Evolutionary conservation across 64 coral and sea anemone species (phyloP).

Genomic region (Montipora cactus): DNA sequence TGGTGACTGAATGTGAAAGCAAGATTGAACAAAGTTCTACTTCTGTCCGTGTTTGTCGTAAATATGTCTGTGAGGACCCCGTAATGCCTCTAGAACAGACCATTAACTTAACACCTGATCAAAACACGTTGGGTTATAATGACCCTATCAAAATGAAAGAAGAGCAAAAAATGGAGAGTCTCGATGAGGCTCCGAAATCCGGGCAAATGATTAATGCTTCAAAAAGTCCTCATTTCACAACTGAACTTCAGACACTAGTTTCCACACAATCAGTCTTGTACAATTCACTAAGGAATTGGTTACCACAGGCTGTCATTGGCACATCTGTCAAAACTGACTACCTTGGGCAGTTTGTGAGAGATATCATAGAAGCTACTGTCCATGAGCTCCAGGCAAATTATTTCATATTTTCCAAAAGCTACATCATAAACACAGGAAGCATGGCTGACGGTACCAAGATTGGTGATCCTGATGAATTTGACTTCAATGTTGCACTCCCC

Average conservation of each 20-base stretch:
- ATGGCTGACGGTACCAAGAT: slow-evolving; percentile 72
- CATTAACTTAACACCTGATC: not conserved
- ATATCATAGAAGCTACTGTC: slow-evolving; percentile 34
- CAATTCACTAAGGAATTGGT: slow-evolving; percentile 30
- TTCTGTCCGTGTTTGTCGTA: not conserved
- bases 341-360: slow-evolving; percentile 26
- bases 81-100: not conserved
- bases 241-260: slow-evolving; percentile 48
- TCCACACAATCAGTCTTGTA: slow-evolving; percentile 41
- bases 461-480: slow-evolving; percentile 47
- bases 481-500: slow-evolving; percentile 54
- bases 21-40: not conserved
- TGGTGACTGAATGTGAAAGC: not conserved
- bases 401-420: slow-evolving; percentile 38
- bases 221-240: slow-evolving; percentile 33
- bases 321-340: not conserved
- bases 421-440: slow-evolving; percentile 63
- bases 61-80: not conserved
- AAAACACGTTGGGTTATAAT: not conserved
- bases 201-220: not conserved
- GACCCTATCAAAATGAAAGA: slow-evolving; percentile 3
- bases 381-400: slow-evolving; percentile 18
- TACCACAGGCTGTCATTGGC: slow-evolving; percentile 32
- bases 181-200: not conserved
- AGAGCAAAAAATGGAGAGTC: not conserved